Conservation (phyloP, 2,888 invertebrate genomes). For the Lycocerus yunnanus region DNA sequence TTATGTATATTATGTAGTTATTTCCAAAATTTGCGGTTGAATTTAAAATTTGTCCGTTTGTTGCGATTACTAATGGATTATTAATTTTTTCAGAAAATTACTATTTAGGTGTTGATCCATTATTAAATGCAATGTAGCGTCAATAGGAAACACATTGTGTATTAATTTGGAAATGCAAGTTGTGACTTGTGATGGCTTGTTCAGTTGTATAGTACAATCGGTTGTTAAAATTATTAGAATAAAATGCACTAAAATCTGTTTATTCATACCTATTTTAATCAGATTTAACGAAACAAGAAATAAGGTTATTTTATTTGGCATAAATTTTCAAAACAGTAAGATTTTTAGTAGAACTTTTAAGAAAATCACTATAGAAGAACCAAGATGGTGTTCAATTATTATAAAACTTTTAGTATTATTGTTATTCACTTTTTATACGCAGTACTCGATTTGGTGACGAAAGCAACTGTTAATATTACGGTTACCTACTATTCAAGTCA, state of each 20-base stretch:
- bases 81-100: not conserved
- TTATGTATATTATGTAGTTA: not conserved
- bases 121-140: not conserved
- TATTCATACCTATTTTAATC: not conserved
- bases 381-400: no score
- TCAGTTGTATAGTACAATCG: not conserved
- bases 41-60: not conserved
- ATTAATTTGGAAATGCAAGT: not conserved
- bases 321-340: no score
- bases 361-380: no score
- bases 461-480: no score
- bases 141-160: not conserved
- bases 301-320: no score
- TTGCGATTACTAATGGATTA: not conserved
- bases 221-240: not conserved
- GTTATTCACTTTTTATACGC: no score
- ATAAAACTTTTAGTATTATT: no score
- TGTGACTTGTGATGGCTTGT: not conserved
- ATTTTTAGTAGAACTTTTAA: no score
- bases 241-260: not conserved
- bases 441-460: no score
- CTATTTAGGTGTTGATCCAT: not conserved
- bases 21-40: not conserved
- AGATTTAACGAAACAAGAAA: not conserved
- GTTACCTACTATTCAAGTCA: no score